Conservation (phyloP, 2,797 vertebrate species). For the Liasis olivaceus region DNA sequence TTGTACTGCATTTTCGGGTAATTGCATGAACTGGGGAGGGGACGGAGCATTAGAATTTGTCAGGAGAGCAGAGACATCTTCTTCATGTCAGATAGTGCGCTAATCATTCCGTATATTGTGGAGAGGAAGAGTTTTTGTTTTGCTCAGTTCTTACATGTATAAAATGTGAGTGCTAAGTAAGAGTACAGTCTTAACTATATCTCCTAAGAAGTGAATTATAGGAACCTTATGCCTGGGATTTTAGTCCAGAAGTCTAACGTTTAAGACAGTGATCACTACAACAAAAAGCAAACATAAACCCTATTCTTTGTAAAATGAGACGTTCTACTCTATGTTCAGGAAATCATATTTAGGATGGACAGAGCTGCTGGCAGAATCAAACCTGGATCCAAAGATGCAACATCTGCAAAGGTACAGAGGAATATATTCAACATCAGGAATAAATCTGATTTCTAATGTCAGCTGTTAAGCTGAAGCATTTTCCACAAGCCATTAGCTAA, state of each 20-base stretch:
- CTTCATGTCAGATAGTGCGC: background rate
- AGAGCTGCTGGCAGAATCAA: background rate
- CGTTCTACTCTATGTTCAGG: background rate
- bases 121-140: background rate
- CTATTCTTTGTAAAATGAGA: background rate
- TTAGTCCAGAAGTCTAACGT: background rate
- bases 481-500: background rate
- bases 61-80: background rate
- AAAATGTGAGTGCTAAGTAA: background rate
- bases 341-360: background rate
- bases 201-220: background rate
- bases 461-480: rapidly evolving
- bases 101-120: background rate
- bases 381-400: background rate
- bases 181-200: background rate
- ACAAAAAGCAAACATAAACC: background rate
- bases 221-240: background rate
- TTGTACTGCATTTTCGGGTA: background rate
- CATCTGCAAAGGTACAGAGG: background rate
- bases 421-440: background rate
- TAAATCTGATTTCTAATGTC: background rate
- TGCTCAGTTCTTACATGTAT: too few relatives aligned
- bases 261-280: background rate
- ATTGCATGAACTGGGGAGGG: background rate
- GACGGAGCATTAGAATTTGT: background rate